Conservation (phyloP, 2,797 vertebrate species). For the Notamacropus eugenii region DNA sequence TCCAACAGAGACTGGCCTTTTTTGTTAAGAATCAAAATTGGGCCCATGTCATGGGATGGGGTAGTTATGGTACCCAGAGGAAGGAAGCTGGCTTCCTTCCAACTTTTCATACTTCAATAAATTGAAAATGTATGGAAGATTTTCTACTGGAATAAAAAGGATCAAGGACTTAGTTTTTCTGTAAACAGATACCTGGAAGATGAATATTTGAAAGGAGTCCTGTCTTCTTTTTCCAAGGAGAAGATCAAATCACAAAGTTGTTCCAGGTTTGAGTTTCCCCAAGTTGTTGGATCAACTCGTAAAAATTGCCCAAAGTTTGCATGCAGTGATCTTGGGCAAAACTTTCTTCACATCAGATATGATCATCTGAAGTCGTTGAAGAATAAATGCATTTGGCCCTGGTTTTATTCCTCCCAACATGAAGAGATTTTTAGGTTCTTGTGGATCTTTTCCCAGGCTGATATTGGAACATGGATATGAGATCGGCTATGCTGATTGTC, state of each 20-base stretch:
- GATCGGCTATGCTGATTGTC: neutral
- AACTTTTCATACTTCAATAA: neutral
- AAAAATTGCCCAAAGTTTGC: neutral
- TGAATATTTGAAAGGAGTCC: neutral
- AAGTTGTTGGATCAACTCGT: neutral
- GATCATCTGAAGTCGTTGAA: neutral
- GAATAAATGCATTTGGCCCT: neutral
- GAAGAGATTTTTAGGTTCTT: neutral
- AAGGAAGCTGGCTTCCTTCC: neutral
- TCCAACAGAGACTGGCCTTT: neutral
- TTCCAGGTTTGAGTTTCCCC: neutral
- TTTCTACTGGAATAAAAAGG: neutral
- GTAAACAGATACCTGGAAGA: neutral
- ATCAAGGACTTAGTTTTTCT: neutral
- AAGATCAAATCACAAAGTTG: conserved; percentile 25
- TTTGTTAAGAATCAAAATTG: neutral
- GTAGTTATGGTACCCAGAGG: neutral
- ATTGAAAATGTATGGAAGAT: neutral
- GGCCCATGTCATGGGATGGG: neutral
- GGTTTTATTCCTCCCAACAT: neutral
- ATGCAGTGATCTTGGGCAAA: neutral
- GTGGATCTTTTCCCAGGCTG: neutral
- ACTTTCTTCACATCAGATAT: neutral
- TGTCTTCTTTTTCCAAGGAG: conserved; percentile 11
- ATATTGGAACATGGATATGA: neutral